These are phyloP conservation scores for Todiramphus saurophagus DNA, from an alignment of 2,113 vertebrate genomes.

Conservation along the genomic window DNA sequence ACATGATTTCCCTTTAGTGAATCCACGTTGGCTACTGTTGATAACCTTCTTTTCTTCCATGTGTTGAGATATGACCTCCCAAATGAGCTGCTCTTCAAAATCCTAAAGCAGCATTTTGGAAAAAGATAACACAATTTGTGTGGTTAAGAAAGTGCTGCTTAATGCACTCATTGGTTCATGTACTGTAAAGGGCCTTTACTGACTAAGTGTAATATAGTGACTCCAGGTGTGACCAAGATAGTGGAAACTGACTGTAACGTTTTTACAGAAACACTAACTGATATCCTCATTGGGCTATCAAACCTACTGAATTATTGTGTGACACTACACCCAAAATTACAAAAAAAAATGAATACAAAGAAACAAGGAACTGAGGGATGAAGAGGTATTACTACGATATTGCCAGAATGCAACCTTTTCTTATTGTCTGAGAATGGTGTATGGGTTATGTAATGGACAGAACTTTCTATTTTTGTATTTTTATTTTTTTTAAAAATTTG, in stretches of 20 bases:
- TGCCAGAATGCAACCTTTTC: not conserved
- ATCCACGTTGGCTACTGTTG: too few species aligned
- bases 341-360: not conserved
- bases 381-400: not conserved
- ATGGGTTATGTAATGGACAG: not conserved
- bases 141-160: not conserved
- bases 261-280: not conserved
- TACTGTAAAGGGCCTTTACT: not conserved
- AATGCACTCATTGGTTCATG: not conserved
- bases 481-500: not conserved
- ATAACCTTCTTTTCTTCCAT: too few species aligned
- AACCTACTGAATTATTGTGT: not conserved
- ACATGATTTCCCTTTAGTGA: too few species aligned
- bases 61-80: too few species aligned
- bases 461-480: not conserved
- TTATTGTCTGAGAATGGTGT: not conserved
- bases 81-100: not conserved
- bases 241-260: not conserved
- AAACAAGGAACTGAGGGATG: not conserved
- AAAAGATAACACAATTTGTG: not conserved
- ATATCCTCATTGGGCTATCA: not conserved
- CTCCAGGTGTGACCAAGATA: not conserved
- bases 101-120: not conserved
- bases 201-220: not conserved
- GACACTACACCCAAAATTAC: not conserved